Evolutionary conservation across 2,113 vertebrate genomes (phyloP).

Genomic region (Eretmochelys imbricata): DNA sequence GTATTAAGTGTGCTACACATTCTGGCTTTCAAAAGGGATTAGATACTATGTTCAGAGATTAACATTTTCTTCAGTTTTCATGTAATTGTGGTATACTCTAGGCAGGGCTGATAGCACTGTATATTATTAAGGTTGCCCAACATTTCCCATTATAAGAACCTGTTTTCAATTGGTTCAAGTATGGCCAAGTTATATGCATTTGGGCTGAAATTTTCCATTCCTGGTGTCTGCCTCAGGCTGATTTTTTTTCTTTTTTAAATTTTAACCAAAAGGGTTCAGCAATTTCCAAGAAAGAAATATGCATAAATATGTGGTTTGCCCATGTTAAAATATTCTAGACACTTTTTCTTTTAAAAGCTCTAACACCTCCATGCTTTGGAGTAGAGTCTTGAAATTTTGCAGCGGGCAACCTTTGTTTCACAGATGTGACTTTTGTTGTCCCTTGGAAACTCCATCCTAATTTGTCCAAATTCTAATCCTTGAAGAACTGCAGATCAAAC

Average conservation of each 20-base stretch:
- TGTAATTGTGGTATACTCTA: not conserved
- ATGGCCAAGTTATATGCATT: not conserved
- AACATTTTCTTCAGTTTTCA: not conserved
- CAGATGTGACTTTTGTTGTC: not conserved
- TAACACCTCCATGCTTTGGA: not conserved
- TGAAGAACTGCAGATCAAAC: not conserved
- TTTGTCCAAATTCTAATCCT: not conserved
- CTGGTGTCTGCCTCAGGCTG: not conserved
- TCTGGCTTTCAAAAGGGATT: constrained; percentile 6
- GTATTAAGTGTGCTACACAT: not conserved
- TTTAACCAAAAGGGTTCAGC: not conserved
- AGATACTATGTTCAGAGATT: not conserved
- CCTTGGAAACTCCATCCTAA: not conserved
- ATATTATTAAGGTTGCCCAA: not conserved
- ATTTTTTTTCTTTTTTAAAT: not conserved
- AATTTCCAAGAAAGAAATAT: not conserved
- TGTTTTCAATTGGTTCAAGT: not conserved
- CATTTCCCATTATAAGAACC: not conserved
- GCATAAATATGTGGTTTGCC: not conserved
- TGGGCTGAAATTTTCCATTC: not conserved
- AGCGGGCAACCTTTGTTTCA: not conserved
- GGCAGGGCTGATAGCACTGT: not conserved
- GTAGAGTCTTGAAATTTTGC: not conserved
- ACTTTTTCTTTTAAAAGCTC: not conserved
- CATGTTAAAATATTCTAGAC: not conserved